Conservation (phyloP, 2,888 invertebrate species). For the Drosophila incognita region DNA sequence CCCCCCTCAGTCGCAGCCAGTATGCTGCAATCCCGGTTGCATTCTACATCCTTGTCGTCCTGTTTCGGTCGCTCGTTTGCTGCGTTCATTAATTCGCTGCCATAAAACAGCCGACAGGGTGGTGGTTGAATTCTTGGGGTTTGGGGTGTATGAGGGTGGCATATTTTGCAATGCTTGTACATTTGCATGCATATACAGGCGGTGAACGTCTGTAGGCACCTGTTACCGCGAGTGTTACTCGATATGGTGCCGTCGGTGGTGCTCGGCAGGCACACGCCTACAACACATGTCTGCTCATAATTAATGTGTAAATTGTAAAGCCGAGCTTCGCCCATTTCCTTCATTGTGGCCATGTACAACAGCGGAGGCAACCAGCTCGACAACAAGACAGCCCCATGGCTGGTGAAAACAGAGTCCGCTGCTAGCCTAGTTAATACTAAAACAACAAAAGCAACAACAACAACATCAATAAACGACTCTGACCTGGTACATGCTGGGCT, state of each 20-base stretch:
- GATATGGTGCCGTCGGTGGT: constrained; percentile 12
- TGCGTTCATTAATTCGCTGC: constrained; percentile 81
- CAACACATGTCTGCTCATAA: constrained; percentile 82
- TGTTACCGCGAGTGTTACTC: constrained; percentile 65
- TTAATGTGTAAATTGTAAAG: constrained; percentile 81
- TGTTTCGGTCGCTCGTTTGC: constrained; percentile 60
- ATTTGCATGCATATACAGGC: constrained; percentile 73
- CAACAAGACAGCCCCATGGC: constrained; percentile 50
- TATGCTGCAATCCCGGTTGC: constrained; percentile 25
- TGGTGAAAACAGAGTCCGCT: not conserved
- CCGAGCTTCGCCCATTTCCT: constrained; percentile 60
- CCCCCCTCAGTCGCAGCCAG: not conserved
- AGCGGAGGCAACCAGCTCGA: constrained; percentile 65
- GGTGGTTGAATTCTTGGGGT: not conserved
- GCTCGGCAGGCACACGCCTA: constrained; percentile 60
- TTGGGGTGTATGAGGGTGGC: constrained; percentile 14
- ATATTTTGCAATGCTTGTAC: constrained; percentile 75
- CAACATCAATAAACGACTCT: constrained; percentile 62
- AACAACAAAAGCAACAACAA: constrained; percentile 51
- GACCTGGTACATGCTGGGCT: constrained; percentile 44
- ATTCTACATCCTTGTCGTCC: constrained; percentile 10
- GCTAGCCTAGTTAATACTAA: constrained; percentile 68
- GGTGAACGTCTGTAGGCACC: constrained; percentile 59
- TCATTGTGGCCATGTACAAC: constrained; percentile 68
- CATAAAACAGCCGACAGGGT: constrained; percentile 62